Evolutionary conservation across 2,113 vertebrate species (phyloP).

Genomic region (Lepus timidus): DNA sequence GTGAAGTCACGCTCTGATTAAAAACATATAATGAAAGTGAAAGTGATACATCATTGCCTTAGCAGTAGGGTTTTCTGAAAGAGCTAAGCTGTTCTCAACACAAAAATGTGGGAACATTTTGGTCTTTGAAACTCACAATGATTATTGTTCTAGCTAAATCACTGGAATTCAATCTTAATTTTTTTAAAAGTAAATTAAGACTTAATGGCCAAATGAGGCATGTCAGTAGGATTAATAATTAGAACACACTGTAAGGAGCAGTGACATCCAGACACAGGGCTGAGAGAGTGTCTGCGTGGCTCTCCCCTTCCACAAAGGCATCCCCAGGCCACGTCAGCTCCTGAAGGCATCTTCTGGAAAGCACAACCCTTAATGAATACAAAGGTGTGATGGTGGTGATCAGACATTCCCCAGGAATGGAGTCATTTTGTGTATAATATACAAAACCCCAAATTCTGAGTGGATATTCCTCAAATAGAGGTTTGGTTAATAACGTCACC

Average conservation of each 20-base stretch:
- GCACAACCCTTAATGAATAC: background rate
- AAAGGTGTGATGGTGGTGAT: background rate
- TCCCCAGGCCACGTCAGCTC: background rate
- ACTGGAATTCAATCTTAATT: conserved; percentile 81
- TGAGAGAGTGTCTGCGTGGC: background rate
- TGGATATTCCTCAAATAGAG: background rate
- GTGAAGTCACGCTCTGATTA: conserved; percentile 99
- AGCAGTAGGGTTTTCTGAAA: conserved; percentile 90
- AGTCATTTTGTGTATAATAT: background rate
- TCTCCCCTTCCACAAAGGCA: background rate
- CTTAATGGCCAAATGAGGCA: conserved; percentile 69
- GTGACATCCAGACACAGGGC: conserved; percentile 14
- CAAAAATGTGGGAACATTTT: conserved; percentile 84
- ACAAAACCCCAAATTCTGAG: background rate
- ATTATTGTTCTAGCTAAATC: conserved; percentile 82
- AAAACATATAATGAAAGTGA: conserved; percentile 99
- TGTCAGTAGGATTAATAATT: conserved; percentile 74
- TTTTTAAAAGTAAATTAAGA: conserved; percentile 70
- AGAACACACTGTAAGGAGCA: conserved; percentile 57
- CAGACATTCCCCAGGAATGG: background rate
- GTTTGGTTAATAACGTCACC: background rate
- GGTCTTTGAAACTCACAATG: conserved; percentile 82
- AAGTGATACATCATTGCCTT: conserved; percentile 99
- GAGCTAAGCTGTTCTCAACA: conserved; percentile 86
- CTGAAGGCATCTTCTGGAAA: background rate